These are phyloP conservation scores for Chlamydotis undulata DNA, from an alignment of 2,113 vertebrate species.

Conservation along the genomic window DNA sequence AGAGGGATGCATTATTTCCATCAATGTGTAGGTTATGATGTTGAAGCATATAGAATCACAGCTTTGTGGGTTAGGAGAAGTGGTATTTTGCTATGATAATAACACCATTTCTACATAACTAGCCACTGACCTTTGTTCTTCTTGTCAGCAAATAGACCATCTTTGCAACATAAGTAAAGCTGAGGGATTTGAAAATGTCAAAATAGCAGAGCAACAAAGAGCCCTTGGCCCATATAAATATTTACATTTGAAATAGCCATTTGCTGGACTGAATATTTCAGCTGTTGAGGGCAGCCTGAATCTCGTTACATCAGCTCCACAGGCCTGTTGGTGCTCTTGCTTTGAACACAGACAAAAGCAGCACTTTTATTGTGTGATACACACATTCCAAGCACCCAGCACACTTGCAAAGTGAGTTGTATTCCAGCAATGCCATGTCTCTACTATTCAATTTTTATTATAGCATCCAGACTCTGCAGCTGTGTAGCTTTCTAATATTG, in stretches of 20 bases:
- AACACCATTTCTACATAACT: constrained; percentile 42
- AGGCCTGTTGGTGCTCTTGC: constrained; percentile 43
- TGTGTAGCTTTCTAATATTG: constrained; percentile 59
- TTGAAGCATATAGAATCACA: neutral
- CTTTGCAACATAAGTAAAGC: constrained; percentile 48
- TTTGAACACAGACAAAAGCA: constrained; percentile 65
- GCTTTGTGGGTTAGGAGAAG: neutral
- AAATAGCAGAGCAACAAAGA: constrained; percentile 45
- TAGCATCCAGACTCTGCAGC: constrained; percentile 69
- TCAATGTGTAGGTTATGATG: neutral
- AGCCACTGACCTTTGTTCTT: constrained; percentile 45
- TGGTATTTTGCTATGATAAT: constrained; percentile 35
- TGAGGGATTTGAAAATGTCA: constrained; percentile 60
- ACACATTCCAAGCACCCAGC: constrained; percentile 54
- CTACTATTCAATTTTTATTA: constrained; percentile 46
- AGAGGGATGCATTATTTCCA: neutral
- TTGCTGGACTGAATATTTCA: constrained; percentile 54
- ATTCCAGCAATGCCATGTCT: constrained; percentile 63
- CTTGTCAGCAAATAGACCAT: constrained; percentile 26
- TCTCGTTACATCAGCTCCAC: constrained; percentile 35
- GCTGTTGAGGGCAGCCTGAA: constrained; percentile 58
- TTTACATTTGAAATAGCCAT: constrained; percentile 69
- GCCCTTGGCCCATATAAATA: constrained; percentile 64
- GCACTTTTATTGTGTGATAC: constrained; percentile 18
- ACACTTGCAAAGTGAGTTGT: constrained; percentile 38